Base-by-base conservation (phyloP, 2,888 invertebrate species). In the Rhagonycha fulva region DNA sequence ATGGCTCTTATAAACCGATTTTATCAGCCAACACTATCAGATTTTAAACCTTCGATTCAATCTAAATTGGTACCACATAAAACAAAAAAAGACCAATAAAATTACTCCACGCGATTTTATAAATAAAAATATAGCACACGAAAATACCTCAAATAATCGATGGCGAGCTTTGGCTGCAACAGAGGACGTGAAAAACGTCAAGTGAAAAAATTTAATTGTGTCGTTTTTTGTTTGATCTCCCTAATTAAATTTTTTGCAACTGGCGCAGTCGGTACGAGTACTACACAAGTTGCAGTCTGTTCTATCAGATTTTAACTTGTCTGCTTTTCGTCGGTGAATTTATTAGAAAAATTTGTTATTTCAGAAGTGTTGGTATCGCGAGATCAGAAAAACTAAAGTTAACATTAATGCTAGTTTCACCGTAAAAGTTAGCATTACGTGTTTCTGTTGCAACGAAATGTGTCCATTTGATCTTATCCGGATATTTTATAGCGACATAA, bases 391-490 rank as follows among this genome's bases (percentile, higher is more conserved):
- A 66, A 66, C 23, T 24, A 47, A n/a, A 66, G 19, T 62, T 62
- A 19, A 14, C 63, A 66, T 23, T 12, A 66, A 66, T 47, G 47
- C 47, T 47, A 47, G 47, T 47, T 47, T 47, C n/a, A 7, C 47
- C 47, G 47, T 47, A 61, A 61, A 68, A 72, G 72, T 72, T 68
- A 68, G 47, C 70, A 19, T 76, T 76, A 74, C 76, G 74, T 76
- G 74, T 71, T 76, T 70, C 62, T 30, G 60, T 60, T 62, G 70
- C 66, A 68, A 62, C 76, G 26, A 69, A 76, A 76, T 76, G 68
- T 62, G 74, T 76, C 73, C 71, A 76, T 76, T 76, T 76, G 76
- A 76, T 76, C 74, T 74, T 76, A 77, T 74, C 74, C 72, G 72
- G 26, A 19, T 77, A 74, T 71, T 78, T 78, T 78, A 78, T 76